These are phyloP conservation scores for Cepaea nemoralis DNA, from an alignment of 1,140 invertebrate species.

Conservation along the genomic window DNA sequence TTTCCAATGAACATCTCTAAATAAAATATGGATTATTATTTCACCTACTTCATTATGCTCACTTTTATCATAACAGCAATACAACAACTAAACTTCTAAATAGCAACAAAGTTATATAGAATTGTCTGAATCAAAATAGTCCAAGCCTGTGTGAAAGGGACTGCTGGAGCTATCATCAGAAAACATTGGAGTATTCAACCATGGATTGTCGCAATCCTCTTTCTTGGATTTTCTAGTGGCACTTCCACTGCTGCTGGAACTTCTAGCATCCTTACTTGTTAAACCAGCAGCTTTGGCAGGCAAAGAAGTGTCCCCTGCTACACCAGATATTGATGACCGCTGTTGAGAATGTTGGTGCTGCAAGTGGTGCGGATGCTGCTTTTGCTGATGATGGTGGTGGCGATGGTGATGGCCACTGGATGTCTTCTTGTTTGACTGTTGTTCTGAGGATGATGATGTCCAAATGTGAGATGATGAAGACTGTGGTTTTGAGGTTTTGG, in stretches of 20 bases:
- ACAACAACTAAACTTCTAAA: too few species aligned
- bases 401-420: not conserved
- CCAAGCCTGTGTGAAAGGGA: constrained; percentile 35
- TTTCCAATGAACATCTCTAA: too few species aligned
- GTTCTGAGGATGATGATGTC: not conserved
- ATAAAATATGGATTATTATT: too few species aligned
- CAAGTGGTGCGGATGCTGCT: constrained; percentile 2
- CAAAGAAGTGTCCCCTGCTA: not conserved
- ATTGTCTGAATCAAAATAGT: constrained; percentile 39
- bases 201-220: constrained; percentile 28
- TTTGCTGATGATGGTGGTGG: constrained; percentile 31
- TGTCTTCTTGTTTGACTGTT: not conserved
- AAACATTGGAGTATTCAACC: constrained; percentile 34
- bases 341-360: constrained; percentile 21
- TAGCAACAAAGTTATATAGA: constrained; percentile 4
- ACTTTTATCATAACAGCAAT: too few species aligned
- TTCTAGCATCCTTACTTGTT: constrained; percentile 9
- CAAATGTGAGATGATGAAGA: not conserved
- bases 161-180: constrained; percentile 42
- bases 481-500: not conserved
- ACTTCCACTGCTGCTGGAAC: not conserved
- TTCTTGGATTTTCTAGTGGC: constrained; percentile 33
- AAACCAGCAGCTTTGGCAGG: not conserved
- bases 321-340: not conserved
- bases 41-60: too few species aligned